A percentile compares a stretch with the other conserved stretches of the same genome.
phyloP scores from a whole-genome alignment of 2,888 invertebrate genomes.

The Cylloceria caligata region DNA sequence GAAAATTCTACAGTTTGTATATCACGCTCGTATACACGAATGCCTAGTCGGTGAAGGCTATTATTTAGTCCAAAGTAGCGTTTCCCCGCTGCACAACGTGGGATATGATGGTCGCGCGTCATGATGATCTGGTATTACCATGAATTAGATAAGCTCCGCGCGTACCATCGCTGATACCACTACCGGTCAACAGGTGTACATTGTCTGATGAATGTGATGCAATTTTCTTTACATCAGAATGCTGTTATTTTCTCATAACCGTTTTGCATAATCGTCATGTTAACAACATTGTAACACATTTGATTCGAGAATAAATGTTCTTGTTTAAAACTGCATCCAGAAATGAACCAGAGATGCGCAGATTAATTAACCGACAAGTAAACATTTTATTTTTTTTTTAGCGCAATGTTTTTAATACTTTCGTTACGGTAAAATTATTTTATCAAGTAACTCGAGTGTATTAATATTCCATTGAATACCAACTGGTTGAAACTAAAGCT shows the following conservation, averaged over 20 bases:
- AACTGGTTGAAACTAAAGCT: too few species aligned
- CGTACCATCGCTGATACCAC: slow-evolving; percentile 19
- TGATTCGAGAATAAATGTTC: background rate
- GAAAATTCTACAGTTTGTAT: slow-evolving; percentile 7
- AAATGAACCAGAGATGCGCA: too few species aligned
- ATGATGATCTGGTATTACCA: background rate
- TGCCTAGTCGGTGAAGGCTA: slow-evolving; percentile 5
- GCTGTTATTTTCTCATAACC: background rate
- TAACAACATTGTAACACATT: background rate
- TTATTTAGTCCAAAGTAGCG: slow-evolving; percentile 4
- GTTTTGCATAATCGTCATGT: background rate
- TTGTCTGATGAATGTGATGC: slow-evolving; percentile 13
- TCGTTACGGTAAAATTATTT: too few species aligned
- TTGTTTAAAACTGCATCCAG: background rate
- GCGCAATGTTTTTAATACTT: too few species aligned
- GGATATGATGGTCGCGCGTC: background rate
- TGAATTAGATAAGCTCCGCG: slow-evolving; percentile 29
- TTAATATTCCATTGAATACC: too few species aligned
- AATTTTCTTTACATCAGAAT: slow-evolving; percentile 14
- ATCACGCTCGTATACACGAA: slow-evolving; percentile 10
- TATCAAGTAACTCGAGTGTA: too few species aligned
- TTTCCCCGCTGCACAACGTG: background rate
- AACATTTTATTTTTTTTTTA: too few species aligned
- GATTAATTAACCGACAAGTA: too few species aligned
- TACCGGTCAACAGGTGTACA: slow-evolving; percentile 5